phyloP scores from a whole-genome alignment of 2,113 vertebrate species.

The Entomyzon cyanotis region DNA sequence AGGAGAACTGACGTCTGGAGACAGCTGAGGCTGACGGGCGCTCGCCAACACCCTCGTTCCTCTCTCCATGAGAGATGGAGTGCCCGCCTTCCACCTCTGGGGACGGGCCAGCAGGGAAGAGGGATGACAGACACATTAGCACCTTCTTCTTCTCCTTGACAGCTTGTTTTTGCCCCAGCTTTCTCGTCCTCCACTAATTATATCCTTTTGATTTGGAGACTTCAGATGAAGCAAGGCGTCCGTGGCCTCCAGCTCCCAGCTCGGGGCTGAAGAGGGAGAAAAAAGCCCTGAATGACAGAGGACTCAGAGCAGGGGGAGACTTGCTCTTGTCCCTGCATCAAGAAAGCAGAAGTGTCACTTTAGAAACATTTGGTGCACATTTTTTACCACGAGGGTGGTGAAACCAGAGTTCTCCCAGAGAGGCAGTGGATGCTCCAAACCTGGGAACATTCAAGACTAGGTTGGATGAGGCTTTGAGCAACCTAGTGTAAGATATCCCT shows the following conservation, averaged over 20 bases:
- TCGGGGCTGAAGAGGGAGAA: not conserved
- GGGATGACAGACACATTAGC: constrained; percentile 43
- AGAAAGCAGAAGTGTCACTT: not conserved
- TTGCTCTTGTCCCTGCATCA: not conserved
- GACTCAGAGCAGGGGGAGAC: not conserved
- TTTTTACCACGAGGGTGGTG: not conserved
- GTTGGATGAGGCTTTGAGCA: not conserved
- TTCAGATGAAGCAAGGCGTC: not conserved
- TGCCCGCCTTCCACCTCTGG: not conserved
- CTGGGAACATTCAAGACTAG: not conserved
- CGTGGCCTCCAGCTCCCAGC: not conserved
- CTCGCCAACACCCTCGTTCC: accelerated
- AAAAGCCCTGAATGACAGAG: not conserved
- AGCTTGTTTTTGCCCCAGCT: not conserved
- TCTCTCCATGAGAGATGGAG: accelerated
- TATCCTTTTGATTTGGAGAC: constrained; percentile 24
- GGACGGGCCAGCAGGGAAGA: not conserved
- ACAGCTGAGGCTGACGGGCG: not conserved
- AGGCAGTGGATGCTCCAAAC: not conserved
- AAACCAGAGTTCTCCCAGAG: not conserved
- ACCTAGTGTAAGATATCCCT: not conserved
- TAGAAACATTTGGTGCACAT: not conserved
- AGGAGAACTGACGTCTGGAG: not conserved
- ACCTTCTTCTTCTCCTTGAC: constrained; percentile 32
- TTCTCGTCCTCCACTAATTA: not conserved